Evolutionary conservation across 1,140 invertebrate species (phyloP), one percentile per base, ranked within the genome.

Genomic region (Aphelenchoides besseyi): DNA sequence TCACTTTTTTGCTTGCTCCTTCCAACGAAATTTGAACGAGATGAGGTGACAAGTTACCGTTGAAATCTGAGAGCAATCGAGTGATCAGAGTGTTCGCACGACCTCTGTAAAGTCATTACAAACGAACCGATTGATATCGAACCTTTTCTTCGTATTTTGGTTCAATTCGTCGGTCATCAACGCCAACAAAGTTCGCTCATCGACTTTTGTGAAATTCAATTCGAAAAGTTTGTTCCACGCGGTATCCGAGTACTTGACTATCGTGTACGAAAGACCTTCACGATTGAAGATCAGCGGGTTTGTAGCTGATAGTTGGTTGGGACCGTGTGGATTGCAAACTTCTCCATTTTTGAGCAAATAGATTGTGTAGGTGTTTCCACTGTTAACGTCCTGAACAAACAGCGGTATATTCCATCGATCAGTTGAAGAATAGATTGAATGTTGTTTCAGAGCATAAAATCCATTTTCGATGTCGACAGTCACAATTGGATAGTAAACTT

Each of bases 401-500:
- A 59, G 18, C 55, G 55, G 55, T 8, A 59, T 33, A 12, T 28
- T 59, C 55, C 55, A 59, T 23, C 23, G 41, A 23, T 23, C 41
- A 16, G 26, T 33, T 28, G 5, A 5, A 59, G 5, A 29, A 28
- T 8, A 33, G 26, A 33, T 12, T 28, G 55, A 8, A 8, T 59
- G 5, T 5, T 59, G 18, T 33, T 18, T 5, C 18, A 8, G 55
- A 5, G 5, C 23, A 33, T 8, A 59, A 12, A 8, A 8, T 5
- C 55, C 55, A 23, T 59, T 33, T 18, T 59, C 12, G 23, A 48
- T 59, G 55, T 59, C 55, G 55, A 59, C 55, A 33, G 26, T 28
- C 12, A 59, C 55, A 59, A 59, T 59, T 28, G 55, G 55, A 23
- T 59, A 59, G 55, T 59, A 59, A 12, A 8, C 5, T 5, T 59